Evolutionary conservation across 2,797 vertebrate species (phyloP).

Genomic region (Psittacula derbiana): DNA sequence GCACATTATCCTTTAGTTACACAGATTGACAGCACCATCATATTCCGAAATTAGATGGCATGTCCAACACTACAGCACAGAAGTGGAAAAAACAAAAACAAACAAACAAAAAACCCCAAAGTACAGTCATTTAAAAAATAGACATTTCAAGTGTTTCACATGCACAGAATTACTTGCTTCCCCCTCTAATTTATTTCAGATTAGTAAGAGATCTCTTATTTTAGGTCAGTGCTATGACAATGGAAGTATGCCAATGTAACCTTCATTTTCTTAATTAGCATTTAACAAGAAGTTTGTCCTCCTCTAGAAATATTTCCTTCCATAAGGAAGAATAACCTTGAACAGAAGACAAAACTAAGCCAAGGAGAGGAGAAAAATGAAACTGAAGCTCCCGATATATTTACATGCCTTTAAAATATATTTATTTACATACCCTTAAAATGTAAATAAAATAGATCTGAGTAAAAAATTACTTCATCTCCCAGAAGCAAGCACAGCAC

Average conservation of each 20-base stretch:
- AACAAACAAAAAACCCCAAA: not conserved
- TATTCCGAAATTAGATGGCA: not conserved
- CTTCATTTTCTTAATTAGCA: slow-evolving; percentile 70
- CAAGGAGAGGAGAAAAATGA: slow-evolving; percentile 2
- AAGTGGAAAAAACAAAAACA: not conserved
- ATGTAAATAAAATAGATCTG: slow-evolving; percentile 34
- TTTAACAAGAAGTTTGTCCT: slow-evolving; percentile 58
- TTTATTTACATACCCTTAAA: slow-evolving; percentile 13
- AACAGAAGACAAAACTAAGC: slow-evolving; percentile 50
- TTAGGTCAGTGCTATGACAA: slow-evolving; percentile 58
- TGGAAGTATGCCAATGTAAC: slow-evolving; percentile 62
- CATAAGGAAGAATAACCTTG: slow-evolving; percentile 69
- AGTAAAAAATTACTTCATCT: slow-evolving; percentile 12
- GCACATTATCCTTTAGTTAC: not conserved
- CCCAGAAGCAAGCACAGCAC: not conserved
- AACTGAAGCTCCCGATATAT: not conserved
- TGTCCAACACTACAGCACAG: not conserved
- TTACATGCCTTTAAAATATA: slow-evolving; percentile 15
- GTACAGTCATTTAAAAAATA: not conserved
- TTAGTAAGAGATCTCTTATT: slow-evolving; percentile 28
- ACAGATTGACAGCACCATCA: not conserved
- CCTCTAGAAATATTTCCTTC: slow-evolving; percentile 52
- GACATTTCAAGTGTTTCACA: not conserved
- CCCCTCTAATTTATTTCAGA: slow-evolving; percentile 49
- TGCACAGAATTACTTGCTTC: slow-evolving; percentile 17